Conservation (phyloP, 2,797 vertebrate species). For the Anguilla pacifica region DNA sequence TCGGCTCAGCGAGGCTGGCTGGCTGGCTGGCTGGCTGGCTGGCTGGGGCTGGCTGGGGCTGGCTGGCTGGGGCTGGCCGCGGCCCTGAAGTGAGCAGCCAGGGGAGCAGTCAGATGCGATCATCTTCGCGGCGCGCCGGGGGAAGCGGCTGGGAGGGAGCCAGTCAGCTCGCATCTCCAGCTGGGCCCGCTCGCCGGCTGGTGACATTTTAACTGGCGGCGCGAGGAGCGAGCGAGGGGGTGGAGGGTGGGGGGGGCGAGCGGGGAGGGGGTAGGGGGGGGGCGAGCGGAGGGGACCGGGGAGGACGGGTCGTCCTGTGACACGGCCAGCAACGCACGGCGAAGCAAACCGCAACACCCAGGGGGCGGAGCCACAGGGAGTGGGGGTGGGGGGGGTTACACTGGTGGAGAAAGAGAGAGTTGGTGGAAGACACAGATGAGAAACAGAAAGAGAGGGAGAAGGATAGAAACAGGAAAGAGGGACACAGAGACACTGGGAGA, state of each 20-base stretch:
- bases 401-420: neutral
- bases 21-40: no score
- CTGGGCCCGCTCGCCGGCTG: slow-evolving; percentile 83
- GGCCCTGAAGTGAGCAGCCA: slow-evolving; percentile 79
- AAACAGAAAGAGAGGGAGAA: neutral
- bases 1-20: neutral
- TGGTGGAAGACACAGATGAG: neutral
- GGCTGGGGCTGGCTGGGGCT: no score
- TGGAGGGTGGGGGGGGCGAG: slow-evolving; percentile 82
- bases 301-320: slow-evolving; percentile 79
- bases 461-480: neutral
- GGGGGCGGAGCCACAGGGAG: neutral
- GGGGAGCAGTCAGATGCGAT: slow-evolving; percentile 85
- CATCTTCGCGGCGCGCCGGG: slow-evolving; percentile 81
- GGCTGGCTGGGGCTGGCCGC: neutral
- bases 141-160: slow-evolving; percentile 84
- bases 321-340: slow-evolving; percentile 52
- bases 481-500: neutral
- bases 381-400: neutral
- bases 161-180: slow-evolving; percentile 87
- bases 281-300: slow-evolving; percentile 59
- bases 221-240: slow-evolving; percentile 79
- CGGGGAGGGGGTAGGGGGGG: slow-evolving; percentile 64
- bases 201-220: slow-evolving; percentile 91
- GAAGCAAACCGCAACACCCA: neutral